A percentile compares a stretch with the other conserved stretches of the same genome.
Evolutionary conservation across 2,797 vertebrate genomes (phyloP).

Genomic region (Vespertilio murinus): DNA sequence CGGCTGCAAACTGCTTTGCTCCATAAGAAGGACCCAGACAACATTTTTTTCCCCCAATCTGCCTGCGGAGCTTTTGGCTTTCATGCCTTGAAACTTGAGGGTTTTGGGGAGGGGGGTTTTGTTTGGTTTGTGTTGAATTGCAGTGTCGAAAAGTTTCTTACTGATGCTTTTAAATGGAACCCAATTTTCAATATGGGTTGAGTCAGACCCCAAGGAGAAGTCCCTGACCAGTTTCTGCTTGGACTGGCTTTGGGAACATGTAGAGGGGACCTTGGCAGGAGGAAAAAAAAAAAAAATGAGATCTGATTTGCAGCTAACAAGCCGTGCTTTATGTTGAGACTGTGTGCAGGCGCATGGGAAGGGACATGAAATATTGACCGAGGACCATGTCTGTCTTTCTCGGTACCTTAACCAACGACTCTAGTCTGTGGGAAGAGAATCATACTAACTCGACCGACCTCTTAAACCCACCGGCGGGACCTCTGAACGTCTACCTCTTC

Average conservation of each 20-base stretch:
- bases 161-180: constrained; percentile 57
- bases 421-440: constrained; percentile 79
- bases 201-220: neutral
- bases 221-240: constrained; percentile 48
- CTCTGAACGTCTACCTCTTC: constrained; percentile 88
- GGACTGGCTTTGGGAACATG: constrained; percentile 26
- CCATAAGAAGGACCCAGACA: constrained; percentile 21
- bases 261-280: constrained; percentile 73
- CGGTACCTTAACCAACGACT: constrained; percentile 88
- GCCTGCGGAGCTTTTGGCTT: constrained; percentile 46
- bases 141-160: constrained; percentile 50
- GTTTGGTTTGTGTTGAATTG: constrained; percentile 37
- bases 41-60: constrained; percentile 26
- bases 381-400: constrained; percentile 86
- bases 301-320: constrained; percentile 54
- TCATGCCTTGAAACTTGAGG: constrained; percentile 52
- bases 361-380: constrained; percentile 42
- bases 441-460: constrained; percentile 77
- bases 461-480: constrained; percentile 80
- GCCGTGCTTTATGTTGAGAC: constrained; percentile 59
- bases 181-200: constrained; percentile 62
- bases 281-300: constrained; percentile 54
- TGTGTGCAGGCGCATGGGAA: constrained; percentile 75
- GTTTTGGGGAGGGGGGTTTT: constrained; percentile 46
- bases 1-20: constrained; percentile 56